Conservation (phyloP, 2,113 vertebrate genomes). For the Microcebus murinus region DNA sequence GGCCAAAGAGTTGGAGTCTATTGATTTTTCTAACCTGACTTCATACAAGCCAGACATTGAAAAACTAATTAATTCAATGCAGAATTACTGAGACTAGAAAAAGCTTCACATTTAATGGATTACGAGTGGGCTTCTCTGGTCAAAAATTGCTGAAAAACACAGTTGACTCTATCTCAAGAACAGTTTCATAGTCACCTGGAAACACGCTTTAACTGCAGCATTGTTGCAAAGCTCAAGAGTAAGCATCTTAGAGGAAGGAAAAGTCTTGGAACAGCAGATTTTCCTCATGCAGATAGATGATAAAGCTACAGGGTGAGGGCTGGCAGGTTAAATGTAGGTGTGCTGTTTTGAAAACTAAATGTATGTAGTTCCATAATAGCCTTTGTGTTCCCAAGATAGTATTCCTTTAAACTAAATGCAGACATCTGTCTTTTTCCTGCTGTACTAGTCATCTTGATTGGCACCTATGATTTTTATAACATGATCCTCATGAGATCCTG, state of each 20-base stretch:
- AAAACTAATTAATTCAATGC: conserved; percentile 15
- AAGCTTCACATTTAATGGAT: neutral
- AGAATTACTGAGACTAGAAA: neutral
- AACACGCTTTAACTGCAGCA: neutral
- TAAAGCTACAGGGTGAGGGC: neutral
- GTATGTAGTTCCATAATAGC: neutral
- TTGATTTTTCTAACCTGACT: conserved; percentile 54
- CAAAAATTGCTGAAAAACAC: neutral
- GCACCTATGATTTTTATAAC: neutral
- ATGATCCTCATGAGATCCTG: neutral
- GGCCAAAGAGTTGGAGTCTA: conserved; percentile 28
- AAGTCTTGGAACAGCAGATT: neutral
- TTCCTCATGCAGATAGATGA: neutral
- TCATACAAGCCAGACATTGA: neutral
- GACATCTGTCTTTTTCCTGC: neutral
- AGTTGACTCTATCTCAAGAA: neutral
- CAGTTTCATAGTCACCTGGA: neutral
- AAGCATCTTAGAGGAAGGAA: neutral
- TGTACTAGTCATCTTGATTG: neutral
- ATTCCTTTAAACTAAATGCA: neutral
- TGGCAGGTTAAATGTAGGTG: conserved; percentile 22
- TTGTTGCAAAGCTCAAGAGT: neutral
- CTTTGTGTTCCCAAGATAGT: neutral
- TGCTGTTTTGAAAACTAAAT: conserved; percentile 30
- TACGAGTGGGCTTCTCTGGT: neutral